These are phyloP conservation scores for Tretioscincus oriximinensis DNA, from an alignment of 2,113 vertebrate species.

Conservation along the genomic window DNA sequence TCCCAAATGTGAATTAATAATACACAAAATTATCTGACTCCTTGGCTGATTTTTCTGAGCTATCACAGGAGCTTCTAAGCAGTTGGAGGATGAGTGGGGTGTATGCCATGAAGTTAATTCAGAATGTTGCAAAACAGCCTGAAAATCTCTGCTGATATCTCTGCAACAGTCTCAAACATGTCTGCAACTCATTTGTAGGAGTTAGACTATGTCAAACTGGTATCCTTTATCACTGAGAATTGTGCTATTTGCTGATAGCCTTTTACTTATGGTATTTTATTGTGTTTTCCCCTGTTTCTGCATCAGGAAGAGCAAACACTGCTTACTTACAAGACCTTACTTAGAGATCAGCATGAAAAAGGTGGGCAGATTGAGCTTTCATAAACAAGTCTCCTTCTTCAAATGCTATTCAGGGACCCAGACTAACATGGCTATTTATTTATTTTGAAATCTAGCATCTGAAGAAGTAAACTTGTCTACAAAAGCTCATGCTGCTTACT, in stretches of 20 bases:
- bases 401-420: too few species aligned
- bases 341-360: neutral
- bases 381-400: too few species aligned
- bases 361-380: too few species aligned
- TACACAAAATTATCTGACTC: constrained; percentile 30
- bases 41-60: constrained; percentile 45
- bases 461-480: too few species aligned
- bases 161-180: constrained; percentile 32
- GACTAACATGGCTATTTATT: too few species aligned
- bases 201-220: constrained; percentile 12
- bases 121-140: constrained; percentile 47
- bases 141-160: constrained; percentile 41
- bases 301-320: neutral
- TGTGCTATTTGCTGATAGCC: neutral
- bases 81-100: neutral
- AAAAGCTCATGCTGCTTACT: too few species aligned
- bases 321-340: neutral
- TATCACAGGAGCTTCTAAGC: constrained; percentile 31
- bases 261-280: neutral
- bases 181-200: constrained; percentile 5
- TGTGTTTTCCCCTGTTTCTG: constrained; percentile 3
- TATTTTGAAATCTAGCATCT: too few species aligned
- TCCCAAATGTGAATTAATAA: constrained; percentile 49
- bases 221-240: neutral
- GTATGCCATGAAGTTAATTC: constrained; percentile 29